Percentiles rank a stretch among this genome's conserved stretches.
phyloP scores from a whole-genome alignment of 2,113 vertebrate species.

The Alethe diademata region DNA sequence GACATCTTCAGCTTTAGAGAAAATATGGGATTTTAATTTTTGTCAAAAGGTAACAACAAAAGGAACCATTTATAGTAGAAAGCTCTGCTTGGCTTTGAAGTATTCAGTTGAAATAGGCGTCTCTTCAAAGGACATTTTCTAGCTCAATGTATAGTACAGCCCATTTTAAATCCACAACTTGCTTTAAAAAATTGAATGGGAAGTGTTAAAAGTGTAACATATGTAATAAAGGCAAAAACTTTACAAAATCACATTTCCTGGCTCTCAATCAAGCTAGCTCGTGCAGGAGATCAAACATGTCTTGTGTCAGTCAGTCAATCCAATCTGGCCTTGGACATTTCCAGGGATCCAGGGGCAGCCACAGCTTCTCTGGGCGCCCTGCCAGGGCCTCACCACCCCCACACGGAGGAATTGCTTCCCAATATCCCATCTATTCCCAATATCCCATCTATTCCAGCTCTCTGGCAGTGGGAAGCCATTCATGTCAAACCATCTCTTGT shows the following conservation, averaged over 20 bases:
- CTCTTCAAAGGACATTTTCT: not conserved
- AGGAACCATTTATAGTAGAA: slow-evolving; percentile 25
- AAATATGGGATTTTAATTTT: slow-evolving; percentile 51
- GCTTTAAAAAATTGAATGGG: not conserved
- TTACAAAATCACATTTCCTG: not conserved
- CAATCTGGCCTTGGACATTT: not conserved
- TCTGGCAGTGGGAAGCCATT: not conserved
- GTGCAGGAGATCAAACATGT: not conserved
- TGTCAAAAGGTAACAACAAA: slow-evolving; percentile 41
- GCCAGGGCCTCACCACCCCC: not conserved
- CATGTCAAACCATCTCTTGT: not conserved
- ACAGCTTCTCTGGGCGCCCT: not conserved
- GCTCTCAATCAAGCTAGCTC: not conserved
- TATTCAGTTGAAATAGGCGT: not conserved
- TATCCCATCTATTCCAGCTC: not conserved
- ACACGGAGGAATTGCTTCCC: not conserved
- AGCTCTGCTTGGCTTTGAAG: slow-evolving; percentile 38
- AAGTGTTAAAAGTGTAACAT: not conserved
- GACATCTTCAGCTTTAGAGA: not conserved
- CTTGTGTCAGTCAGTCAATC: not conserved
- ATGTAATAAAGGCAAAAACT: not conserved
- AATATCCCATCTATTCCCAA: not conserved
- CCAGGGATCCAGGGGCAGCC: not conserved
- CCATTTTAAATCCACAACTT: not conserved
- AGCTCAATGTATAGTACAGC: not conserved